Evolutionary conservation across 2,797 vertebrate genomes (phyloP).

Genomic region (Bryconaethiops microstoma): DNA sequence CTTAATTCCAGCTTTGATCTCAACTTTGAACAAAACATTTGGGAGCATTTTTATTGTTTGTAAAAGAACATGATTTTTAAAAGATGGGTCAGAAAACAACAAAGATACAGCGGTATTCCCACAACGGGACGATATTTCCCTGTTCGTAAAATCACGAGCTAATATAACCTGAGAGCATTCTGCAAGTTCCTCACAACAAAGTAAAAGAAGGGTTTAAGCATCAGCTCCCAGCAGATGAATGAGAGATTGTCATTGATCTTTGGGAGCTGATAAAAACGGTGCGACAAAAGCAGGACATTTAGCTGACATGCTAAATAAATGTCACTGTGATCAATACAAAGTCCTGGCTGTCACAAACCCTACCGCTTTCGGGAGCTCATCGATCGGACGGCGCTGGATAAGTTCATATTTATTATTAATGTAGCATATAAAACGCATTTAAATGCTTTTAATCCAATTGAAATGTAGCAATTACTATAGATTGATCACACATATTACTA

Average conservation of each 20-base stretch:
- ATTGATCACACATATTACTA: too few relatives aligned
- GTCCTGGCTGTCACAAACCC: conserved; percentile 83
- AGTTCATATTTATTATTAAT: conserved; percentile 84
- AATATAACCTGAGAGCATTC: conserved; percentile 7
- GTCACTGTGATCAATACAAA: conserved; percentile 89
- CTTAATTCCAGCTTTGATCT: conserved; percentile 73
- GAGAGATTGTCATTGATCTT: conserved; percentile 67
- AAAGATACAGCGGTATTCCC: conserved; percentile 19
- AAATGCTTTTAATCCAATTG: not conserved
- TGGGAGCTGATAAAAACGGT: conserved; percentile 80
- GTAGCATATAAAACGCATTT: conserved; percentile 55
- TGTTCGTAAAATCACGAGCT: not conserved
- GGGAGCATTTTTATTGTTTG: conserved; percentile 67
- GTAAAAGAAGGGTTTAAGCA: conserved; percentile 43
- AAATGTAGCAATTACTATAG: not conserved
- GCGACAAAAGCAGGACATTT: conserved; percentile 84
- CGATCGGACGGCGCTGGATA: conserved; percentile 77
- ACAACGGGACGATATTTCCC: not conserved
- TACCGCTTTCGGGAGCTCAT: conserved; percentile 80
- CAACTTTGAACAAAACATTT: conserved; percentile 63
- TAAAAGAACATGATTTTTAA: conserved; percentile 68
- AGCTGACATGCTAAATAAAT: conserved; percentile 88
- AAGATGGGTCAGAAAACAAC: conserved; percentile 63
- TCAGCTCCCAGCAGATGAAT: conserved; percentile 34
- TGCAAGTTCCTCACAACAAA: conserved; percentile 14